These are phyloP conservation scores for Isotomurus palustris DNA, from an alignment of 2,888 invertebrate genomes.

Conservation along the genomic window DNA sequence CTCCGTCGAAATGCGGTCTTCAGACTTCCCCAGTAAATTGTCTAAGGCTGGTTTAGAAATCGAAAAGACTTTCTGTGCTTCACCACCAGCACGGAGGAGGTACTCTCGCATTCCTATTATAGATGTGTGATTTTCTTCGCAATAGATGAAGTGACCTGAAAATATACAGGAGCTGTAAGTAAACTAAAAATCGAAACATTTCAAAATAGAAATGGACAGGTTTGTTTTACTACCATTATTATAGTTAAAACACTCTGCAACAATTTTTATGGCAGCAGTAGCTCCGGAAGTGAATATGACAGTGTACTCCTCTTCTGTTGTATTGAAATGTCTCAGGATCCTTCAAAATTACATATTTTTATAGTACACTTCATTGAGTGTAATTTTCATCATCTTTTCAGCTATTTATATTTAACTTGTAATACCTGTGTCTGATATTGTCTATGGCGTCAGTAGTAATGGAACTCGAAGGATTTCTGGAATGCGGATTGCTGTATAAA, in stretches of 20 bases:
- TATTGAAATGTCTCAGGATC: slow-evolving; percentile 78
- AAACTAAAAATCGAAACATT: not conserved
- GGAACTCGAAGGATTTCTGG: slow-evolving; percentile 65
- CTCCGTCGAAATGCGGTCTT: no score
- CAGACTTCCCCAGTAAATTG: slow-evolving; percentile 41
- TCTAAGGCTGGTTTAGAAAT: slow-evolving; percentile 41
- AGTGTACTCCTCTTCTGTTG: slow-evolving; percentile 70
- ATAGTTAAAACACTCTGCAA: slow-evolving; percentile 60
- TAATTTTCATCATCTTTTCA: not conserved
- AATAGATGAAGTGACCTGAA: slow-evolving; percentile 67
- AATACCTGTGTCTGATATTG: slow-evolving; percentile 69
- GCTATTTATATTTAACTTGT: not conserved
- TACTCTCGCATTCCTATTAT: slow-evolving; percentile 85
- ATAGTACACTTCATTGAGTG: no score
- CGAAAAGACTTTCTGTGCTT: slow-evolving; percentile 34
- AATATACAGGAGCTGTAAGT: not conserved
- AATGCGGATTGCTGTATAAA: slow-evolving; percentile 87
- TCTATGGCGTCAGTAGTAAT: slow-evolving; percentile 78
- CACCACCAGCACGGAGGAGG: slow-evolving; percentile 52
- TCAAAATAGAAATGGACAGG: not conserved
- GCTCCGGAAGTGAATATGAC: slow-evolving; percentile 92
- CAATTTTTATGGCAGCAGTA: slow-evolving; percentile 76
- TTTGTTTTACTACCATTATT: slow-evolving; percentile 33
- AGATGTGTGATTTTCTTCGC: slow-evolving; percentile 91
- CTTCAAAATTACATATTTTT: slow-evolving; percentile 51